Evolutionary conservation across 2,797 vertebrate species (phyloP).

Genomic region (Cottoperca gobio): DNA sequence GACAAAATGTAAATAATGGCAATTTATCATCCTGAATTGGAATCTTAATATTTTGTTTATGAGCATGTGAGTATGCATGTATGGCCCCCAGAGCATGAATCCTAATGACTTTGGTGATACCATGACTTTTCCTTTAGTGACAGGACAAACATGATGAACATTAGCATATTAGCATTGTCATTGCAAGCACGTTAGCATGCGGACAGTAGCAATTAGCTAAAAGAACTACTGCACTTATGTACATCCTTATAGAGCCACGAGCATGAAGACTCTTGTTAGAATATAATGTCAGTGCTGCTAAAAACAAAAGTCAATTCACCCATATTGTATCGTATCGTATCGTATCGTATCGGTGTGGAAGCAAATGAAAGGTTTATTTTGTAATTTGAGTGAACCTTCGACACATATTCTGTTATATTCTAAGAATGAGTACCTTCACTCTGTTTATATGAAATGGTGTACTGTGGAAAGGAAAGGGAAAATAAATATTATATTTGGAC

Average conservation of each 20-base stretch:
- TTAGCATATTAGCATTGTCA: background rate
- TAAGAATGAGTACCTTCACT: background rate
- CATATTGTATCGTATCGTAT: background rate
- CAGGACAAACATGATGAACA: background rate
- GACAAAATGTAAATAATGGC: background rate
- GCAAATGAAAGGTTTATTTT: background rate
- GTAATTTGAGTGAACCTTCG: conserved; percentile 1
- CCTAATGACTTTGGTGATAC: too few relatives aligned
- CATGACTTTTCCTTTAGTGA: too few relatives aligned
- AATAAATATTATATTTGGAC: background rate
- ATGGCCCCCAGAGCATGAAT: too few relatives aligned
- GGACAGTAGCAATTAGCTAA: background rate
- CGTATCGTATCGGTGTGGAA: too few relatives aligned
- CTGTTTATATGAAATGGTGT: background rate
- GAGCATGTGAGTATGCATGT: too few relatives aligned
- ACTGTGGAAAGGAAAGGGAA: background rate
- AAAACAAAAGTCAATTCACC: background rate
- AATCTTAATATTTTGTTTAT: too few relatives aligned
- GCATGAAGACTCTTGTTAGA: background rate
- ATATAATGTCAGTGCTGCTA: background rate
- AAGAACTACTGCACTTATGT: background rate
- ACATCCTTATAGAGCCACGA: background rate
- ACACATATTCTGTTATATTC: background rate
- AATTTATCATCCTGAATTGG: background rate
- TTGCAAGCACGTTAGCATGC: background rate